Evolutionary conservation across 2,113 vertebrate genomes (phyloP).

Genomic region (Zootoca vivipara): DNA sequence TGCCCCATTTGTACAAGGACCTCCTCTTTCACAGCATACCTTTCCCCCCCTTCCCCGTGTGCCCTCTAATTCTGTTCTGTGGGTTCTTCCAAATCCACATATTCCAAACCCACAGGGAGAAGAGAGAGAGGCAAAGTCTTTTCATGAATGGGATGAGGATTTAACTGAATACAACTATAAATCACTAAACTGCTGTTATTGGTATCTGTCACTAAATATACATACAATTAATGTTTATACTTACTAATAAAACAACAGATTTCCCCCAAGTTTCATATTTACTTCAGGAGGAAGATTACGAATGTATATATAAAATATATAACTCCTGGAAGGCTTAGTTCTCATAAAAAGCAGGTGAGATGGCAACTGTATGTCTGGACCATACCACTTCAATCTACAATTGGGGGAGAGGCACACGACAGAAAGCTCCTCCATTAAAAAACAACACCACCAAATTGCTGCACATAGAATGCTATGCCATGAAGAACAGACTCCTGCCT

Average conservation of each 20-base stretch:
- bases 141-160: too few species aligned
- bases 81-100: too few species aligned
- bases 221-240: neutral
- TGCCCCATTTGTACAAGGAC: too few species aligned
- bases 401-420: too few species aligned
- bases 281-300: slow-evolving; percentile 4
- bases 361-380: neutral
- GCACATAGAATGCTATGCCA: neutral
- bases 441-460: neutral
- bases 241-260: neutral
- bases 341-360: neutral
- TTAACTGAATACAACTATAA: too few species aligned
- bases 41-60: too few species aligned
- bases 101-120: too few species aligned
- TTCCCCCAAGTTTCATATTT: slow-evolving; percentile 24
- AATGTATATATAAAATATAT: slow-evolving; percentile 29
- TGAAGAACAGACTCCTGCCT: neutral
- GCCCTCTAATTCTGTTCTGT: too few species aligned
- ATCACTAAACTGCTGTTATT: too few species aligned
- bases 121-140: too few species aligned
- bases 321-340: neutral
- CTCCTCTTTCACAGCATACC: too few species aligned
- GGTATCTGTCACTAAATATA: slow-evolving; percentile 1
- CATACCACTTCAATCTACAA: neutral
- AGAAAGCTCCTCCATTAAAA: neutral